Evolutionary conservation across 2,113 vertebrate genomes (phyloP).

Genomic region (Mobula birostris): DNA sequence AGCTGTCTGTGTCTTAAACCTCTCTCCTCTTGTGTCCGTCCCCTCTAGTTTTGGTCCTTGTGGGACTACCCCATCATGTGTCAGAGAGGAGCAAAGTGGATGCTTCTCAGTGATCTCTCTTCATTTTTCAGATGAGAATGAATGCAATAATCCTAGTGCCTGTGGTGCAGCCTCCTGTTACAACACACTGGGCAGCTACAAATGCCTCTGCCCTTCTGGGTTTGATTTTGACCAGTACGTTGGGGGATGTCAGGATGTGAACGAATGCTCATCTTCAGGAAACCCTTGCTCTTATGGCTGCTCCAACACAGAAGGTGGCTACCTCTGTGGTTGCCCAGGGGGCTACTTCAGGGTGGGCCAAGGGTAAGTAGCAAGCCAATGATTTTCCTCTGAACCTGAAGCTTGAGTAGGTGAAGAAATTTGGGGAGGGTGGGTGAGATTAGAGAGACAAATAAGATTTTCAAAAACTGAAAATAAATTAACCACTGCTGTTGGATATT

Average conservation of each 20-base stretch:
- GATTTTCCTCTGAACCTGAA: too few relatives aligned
- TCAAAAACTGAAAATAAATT: background rate
- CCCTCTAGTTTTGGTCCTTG: too few relatives aligned
- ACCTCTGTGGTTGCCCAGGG: slow-evolving; percentile 79
- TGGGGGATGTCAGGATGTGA: slow-evolving; percentile 80
- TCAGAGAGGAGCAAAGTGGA: background rate
- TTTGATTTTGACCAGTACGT: slow-evolving; percentile 74
- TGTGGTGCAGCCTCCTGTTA: slow-evolving; percentile 86
- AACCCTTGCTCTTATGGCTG: slow-evolving; percentile 85
- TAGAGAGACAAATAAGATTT: background rate
- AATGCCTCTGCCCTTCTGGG: slow-evolving; percentile 84
- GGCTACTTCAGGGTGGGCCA: slow-evolving; percentile 86
- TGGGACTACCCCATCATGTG: background rate
- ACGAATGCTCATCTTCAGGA: slow-evolving; percentile 62
- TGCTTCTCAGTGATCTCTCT: background rate
- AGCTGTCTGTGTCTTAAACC: too few relatives aligned
- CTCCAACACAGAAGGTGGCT: slow-evolving; percentile 84
- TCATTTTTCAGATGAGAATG: slow-evolving; percentile 73
- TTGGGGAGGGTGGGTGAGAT: background rate
- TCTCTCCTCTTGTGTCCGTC: too few relatives aligned
- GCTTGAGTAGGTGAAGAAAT: background rate
- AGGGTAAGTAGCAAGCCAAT: slow-evolving; percentile 63
- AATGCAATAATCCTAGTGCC: slow-evolving; percentile 64
- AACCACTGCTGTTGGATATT: background rate
- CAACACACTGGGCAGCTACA: slow-evolving; percentile 88